phyloP scores from a whole-genome alignment of 64 coral and sea anemone species.

The Actinia tenebrosa region DNA sequence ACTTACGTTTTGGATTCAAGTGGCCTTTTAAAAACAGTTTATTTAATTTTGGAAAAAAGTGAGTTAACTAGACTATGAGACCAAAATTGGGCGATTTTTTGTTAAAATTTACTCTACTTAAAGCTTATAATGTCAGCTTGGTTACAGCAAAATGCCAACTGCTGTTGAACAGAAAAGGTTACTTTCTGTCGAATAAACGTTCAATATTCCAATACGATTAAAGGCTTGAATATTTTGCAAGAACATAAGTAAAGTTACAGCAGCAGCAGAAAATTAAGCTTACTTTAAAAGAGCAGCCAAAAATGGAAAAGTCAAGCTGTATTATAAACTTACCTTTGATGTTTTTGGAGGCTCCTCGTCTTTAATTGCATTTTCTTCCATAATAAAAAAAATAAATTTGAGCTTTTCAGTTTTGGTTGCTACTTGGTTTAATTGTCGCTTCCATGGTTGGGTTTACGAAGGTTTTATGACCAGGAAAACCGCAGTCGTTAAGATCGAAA shows the following conservation, averaged over 20 bases:
- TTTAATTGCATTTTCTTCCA: constrained; percentile 1
- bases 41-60: too few species aligned
- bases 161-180: background rate
- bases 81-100: background rate
- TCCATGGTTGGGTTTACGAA: background rate
- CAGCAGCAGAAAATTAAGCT: background rate
- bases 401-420: background rate
- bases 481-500: constrained; percentile 7
- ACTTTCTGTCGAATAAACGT: background rate
- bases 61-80: too few species aligned
- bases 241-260: background rate
- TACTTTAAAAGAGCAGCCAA: background rate
- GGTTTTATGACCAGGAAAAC: background rate
- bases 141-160: constrained; percentile 1
- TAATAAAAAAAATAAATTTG: background rate
- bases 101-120: background rate
- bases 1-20: too few species aligned
- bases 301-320: background rate
- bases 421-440: background rate
- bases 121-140: background rate
- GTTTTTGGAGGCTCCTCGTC: background rate
- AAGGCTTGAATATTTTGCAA: background rate
- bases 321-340: background rate
- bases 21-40: background rate
- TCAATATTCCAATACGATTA: background rate